These are phyloP conservation scores for Batillaria attramentaria DNA, from an alignment of 1,140 invertebrate genomes.

Conservation along the genomic window DNA sequence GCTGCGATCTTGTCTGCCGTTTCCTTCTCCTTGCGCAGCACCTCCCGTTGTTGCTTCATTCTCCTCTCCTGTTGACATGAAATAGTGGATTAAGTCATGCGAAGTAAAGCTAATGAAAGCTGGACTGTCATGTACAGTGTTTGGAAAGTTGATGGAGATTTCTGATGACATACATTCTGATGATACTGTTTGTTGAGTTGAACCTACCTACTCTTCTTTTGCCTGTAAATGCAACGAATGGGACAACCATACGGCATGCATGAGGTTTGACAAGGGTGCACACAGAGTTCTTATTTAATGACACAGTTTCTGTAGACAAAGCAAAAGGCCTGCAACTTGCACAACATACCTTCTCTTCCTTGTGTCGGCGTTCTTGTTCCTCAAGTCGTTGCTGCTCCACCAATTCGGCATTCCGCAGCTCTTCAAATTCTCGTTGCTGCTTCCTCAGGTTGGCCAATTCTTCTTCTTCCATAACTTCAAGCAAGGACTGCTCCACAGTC, in stretches of 20 bases:
- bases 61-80: conserved; percentile 75
- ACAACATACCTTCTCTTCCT: conserved; percentile 76
- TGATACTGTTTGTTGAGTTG: no score
- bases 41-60: conserved; percentile 75
- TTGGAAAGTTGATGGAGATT: no score
- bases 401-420: conserved; percentile 82
- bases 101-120: neutral
- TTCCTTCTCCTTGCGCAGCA: conserved; percentile 78
- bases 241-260: no score
- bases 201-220: no score
- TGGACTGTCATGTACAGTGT: no score
- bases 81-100: no score
- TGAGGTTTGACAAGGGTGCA: no score
- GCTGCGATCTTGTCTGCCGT: conserved; percentile 86
- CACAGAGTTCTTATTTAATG: no score
- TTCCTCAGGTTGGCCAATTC: conserved; percentile 80
- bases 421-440: conserved; percentile 84
- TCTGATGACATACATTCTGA: no score
- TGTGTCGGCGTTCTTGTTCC: conserved; percentile 80
- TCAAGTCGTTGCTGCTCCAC: conserved; percentile 83
- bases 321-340: no score
- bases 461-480: conserved; percentile 79
- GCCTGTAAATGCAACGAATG: no score
- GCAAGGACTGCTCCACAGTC: conserved; percentile 87
- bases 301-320: no score